Evolutionary conservation across 92 coral and sea anemone genomes (phyloP), one percentile per base, ranked within the genome.

Genomic region (Porites cylindrica): DNA sequence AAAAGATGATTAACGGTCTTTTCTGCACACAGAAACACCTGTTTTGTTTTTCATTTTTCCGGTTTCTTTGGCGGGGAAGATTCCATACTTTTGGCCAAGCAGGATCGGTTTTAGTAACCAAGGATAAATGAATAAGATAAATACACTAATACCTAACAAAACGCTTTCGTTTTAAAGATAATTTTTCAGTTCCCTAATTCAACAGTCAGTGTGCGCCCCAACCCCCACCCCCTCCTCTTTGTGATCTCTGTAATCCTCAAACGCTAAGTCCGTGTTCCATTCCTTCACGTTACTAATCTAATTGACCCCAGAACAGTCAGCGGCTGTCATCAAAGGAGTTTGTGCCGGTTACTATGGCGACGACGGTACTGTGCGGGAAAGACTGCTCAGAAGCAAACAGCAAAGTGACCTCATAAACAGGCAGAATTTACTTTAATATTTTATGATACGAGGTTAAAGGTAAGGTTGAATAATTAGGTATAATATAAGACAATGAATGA

Each of bases 291-390:
- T 19, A 17, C 70, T 66, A n/a, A 18, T 18, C 70, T 8, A 62
- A 20, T 16, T 10, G 66, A 62, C 66, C 66, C 20, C 19, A 20
- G 66, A n/a, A 62, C 3, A 21, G 65, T 65, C 87, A 83, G 87
- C 87, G 87, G 87, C 51, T 61, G 3, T 2, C 53, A 23, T 23
- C 80, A 74, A 21, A 21, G 50, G 80, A 72, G 87, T 74, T 83
- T 73, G 79, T 65, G 80, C 16, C 1, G 64, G 87, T 83, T 83
- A 32, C 80, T 74, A 83, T 83, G 87, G 13, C 80, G 70, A 73
- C 65, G n/a, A 62, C 51, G 1, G 50, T 50, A 23, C 72, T 4
- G 61, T 73, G 80, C 73, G 51, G 66, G 80, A 72, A 76, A 60
- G 84, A n/a, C 78, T 69, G 71, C 78, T 73, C 19, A 14, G 24